Base-by-base conservation (phyloP, 2,113 vertebrate species). In the Spizaetus ornatus region DNA sequence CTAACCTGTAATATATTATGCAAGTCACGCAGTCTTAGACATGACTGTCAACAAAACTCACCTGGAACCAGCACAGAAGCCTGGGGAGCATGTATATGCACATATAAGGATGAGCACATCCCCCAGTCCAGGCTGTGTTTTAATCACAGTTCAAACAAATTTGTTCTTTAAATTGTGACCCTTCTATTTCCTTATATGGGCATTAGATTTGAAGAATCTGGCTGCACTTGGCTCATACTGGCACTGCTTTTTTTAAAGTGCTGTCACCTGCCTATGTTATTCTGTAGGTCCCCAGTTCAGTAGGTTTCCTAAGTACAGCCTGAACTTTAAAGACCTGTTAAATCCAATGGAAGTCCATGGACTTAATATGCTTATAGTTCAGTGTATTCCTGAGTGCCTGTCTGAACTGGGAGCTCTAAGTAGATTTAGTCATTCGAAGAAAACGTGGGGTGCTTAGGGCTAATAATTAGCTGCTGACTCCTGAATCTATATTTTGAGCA, bases 271-370 rank as follows among this genome's bases (percentile, higher is more conserved):
- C 86, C 69, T 65, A 5, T 45, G 45, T 74, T 84, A 26, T 25
- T 90, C 47, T 86, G 19, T 88, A 88, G 88, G 79, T 93, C 20
- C 50, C 36, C 82, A 6, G 34, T 74, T 73, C 76, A 83, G 43
- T 2, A 31, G 32, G 52, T 67, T 73, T 74, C 82, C 23, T 47
- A 70, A 94, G 67, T 17, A 90, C 62, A 77, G 67, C 47, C 55
- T 93, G 95, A 93, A 88, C 90, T 95, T 82, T 90, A 86, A 94
- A 88, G 47, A 83, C 82, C 58, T 70, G 26, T 59, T 93, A 93
- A 96, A 91, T 87, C 91, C 86, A 78, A 3, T 36, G 13, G 12
- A 84, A 93, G 55, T 88, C 59, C 1, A 0, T 55, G 59, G 18
- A 90, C 56, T 95, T 95, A 92, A 83, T 90, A 53, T 92, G 20